Base-by-base conservation (phyloP, 1,140 invertebrate genomes). In the Glomeris maerens region DNA sequence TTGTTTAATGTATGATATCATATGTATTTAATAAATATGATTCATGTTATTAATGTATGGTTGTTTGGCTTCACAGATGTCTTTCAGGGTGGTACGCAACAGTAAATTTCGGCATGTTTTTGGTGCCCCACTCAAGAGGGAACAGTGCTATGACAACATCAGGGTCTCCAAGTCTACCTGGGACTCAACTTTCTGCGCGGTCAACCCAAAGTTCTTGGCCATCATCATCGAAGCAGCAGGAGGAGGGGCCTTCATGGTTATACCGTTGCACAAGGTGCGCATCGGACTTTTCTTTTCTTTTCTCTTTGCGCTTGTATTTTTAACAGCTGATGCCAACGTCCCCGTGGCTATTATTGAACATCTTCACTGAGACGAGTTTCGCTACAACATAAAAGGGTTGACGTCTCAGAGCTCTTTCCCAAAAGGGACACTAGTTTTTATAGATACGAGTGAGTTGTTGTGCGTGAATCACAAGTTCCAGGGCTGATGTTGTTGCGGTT, bases 71-170 rank as follows among this genome's bases (percentile, higher is more conserved):
- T 36, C 17, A 17, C 47, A 58, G 74, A 92, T 93, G 88, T 92
- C 89, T 72, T 91, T 92, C 76, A 85, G 88, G 66, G 88, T 92
- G 62, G 91, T 95, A 53, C 80, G 91, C 69, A 85, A 81, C 72
- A 91, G 86, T 68, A 98, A 98, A 73, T 98, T 97, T 75, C 86
- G 93, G 64, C 94, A 98, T 75, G 92, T 98, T 59, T 98, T 94
- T 73, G 96, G 94, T 58, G 87, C 93, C 62, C 78, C 88, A 47
- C 70, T 94, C 54, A 99, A 98, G 72, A 78, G 90, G 64, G 94
- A 98, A 67, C 85, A 96, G 73, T 98, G 95, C 72, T 98, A 97
- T 72, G 94, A 98, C 71, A 95, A 96, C 69, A 91, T 99, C 64
- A 76, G 93, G 62, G 92, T 99, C 40, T 96, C 93, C 20, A 96